Evolutionary conservation across 2,797 vertebrate genomes (phyloP), one percentile per base, ranked within the genome.

Genomic region (Myoxocephalus aenaeus): DNA sequence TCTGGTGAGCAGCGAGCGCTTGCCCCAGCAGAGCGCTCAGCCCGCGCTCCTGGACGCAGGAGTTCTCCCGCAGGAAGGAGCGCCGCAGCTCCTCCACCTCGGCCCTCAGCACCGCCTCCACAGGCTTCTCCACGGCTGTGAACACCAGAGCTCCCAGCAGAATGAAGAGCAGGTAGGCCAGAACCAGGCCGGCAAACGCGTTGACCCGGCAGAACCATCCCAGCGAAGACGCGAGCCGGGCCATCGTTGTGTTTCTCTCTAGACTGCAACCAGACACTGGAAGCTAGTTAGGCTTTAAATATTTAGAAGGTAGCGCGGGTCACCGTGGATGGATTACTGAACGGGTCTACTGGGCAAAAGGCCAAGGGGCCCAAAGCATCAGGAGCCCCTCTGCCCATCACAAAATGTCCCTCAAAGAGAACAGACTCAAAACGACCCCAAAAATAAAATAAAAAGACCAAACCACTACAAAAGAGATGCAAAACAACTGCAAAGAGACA

Each of bases 61-160:
- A 84, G 75, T 90, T 75, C 5, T 91, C 77, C 11, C 68, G 65
- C 79, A 94, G 88, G 85, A 96, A 95, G 29, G 29, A 29, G 10
- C 38, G 65, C 38, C 82, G 84, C 63, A 94, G 77, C 0, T 79
- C 80, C 34, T 71, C 87, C 73, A 95, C 85, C 68, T 90, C 75
- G 0, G 36, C 71, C n/a, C 86, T 85, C 46, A 95, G 89, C 48
- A 14, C 70, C 34, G 7, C 66, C 61, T 94, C 94, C 3, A 88
- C 74, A 0, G 92, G 88, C 17, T 80, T 71, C 86, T 97, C 95
- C 13, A 95, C 70, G 0, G 53, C 77, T 44, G 85, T 87, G 75
- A 97, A 92, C 73, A 92, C 87, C 29, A 76, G 15, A 0, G 90
- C 93, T 11, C 95, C 95, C 0, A 95, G 57, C 20, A 92, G 59